Base-by-base conservation (phyloP, 2,888 invertebrate genomes). In the Cosmia trapezina region DNA sequence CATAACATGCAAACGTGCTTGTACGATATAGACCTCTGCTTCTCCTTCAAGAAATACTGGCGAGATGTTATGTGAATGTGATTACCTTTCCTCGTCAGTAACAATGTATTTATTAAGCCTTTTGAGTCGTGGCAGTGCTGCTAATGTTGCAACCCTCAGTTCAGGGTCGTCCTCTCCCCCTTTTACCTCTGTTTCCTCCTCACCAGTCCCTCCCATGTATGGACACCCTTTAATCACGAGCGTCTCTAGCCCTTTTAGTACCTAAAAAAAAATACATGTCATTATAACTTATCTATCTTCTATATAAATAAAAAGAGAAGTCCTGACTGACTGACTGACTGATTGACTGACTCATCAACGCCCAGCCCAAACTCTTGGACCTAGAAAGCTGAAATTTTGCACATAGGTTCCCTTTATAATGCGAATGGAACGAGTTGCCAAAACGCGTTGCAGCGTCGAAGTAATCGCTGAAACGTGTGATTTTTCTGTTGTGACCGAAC, bases 201-300 rank as follows among this genome's bases (percentile, higher is more conserved):
- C 90, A 0, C 95, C 95, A 0, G 91, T 89, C 0, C 96, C 96
- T n/a, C 96, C 96, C 92, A 96, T 94, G 67, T 94, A 94, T 0
- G 97, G 97, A 85, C 97, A 97, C 7, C 96, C 96, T 76, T 93
- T 93, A 62, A 97, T 74, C 64, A 97, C 89, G 1, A 97, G 86
- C 0, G 95, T 96, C 54, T 97, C 95, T 64, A 97, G 84, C 0
- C 89, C 92, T 7, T 93, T 90, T 17, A 97, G 87, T 33, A 94
- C 94, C 90, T 96, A 28, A 74, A 61, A 59, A 56, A 12, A 70
- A 41, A 37, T 14, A 49, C 1, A 17, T 33, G 11, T 37, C 4
- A 47, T n/a, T 9, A 51, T 17, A 19, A 41, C 22, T 28, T 28
- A 28, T n/a, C n/a, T n/a, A n/a, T n/a, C n/a, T n/a, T n/a, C n/a